phyloP scores from a whole-genome alignment of 1,140 invertebrate genomes.

The Drosophila neocordata region DNA sequence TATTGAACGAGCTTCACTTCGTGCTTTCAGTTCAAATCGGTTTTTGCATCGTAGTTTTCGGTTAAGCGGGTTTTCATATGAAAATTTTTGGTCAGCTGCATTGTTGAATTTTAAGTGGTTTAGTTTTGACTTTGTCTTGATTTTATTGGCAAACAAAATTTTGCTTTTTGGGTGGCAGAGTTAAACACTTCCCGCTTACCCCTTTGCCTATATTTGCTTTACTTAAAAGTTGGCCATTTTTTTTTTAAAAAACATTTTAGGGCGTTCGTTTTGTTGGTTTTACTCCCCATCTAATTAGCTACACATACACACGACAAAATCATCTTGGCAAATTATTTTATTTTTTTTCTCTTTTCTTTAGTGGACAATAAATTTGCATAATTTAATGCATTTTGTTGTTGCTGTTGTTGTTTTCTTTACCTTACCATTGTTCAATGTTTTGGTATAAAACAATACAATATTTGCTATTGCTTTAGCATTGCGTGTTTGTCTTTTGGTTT shows the following conservation, averaged over 20 bases:
- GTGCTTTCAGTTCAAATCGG: background rate
- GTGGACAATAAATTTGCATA: slow-evolving; percentile 62
- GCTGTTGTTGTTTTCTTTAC: slow-evolving; percentile 27
- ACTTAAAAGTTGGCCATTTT: slow-evolving; percentile 48
- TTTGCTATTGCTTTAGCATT: slow-evolving; percentile 30
- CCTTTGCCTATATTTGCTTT: slow-evolving; percentile 50
- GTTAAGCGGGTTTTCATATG: slow-evolving; percentile 21
- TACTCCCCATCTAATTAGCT: slow-evolving; percentile 67
- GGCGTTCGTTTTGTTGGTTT: slow-evolving; percentile 33
- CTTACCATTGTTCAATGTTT: slow-evolving; percentile 16
- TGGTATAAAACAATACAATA: slow-evolving; percentile 26
- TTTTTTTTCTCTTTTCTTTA: slow-evolving; percentile 42
- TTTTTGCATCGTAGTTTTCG: slow-evolving; percentile 4
- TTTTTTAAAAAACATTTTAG: background rate
- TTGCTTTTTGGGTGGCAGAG: slow-evolving; percentile 8
- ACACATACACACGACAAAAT: slow-evolving; percentile 52
- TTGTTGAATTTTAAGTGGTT: slow-evolving; percentile 68
- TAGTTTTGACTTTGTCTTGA: slow-evolving; percentile 32
- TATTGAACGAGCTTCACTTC: slow-evolving; percentile 3
- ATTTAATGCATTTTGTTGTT: slow-evolving; percentile 68
- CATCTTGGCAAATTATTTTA: slow-evolving; percentile 17
- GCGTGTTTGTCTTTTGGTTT: slow-evolving; percentile 25
- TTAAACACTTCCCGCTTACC: background rate
- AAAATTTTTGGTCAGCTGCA: slow-evolving; percentile 32
- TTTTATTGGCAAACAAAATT: slow-evolving; percentile 40